phyloP scores from a whole-genome alignment of 2,797 vertebrate species.

The Cottoperca gobio region DNA sequence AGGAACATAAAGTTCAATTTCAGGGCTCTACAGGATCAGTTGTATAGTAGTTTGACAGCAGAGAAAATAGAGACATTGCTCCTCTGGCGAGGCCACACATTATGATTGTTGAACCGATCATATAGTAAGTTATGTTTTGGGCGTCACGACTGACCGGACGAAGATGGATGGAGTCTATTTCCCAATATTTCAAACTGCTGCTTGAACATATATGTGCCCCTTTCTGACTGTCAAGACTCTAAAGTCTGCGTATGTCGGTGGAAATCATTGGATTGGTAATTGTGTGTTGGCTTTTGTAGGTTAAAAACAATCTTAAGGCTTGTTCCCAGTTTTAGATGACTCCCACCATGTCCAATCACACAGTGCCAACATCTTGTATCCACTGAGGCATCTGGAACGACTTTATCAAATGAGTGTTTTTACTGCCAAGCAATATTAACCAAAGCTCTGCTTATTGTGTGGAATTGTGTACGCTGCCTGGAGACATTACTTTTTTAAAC shows the following conservation, averaged over 20 bases:
- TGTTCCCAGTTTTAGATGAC: conserved; percentile 22
- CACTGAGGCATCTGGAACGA: conserved; percentile 64
- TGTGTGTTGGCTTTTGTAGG: too few relatives aligned
- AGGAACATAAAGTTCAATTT: background rate
- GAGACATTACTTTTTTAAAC: conserved; percentile 65
- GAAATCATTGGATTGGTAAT: too few relatives aligned
- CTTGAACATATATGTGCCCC: background rate
- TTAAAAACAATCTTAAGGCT: conserved; percentile 12
- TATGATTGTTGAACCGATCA: background rate
- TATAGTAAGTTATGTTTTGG: background rate
- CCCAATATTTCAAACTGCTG: background rate
- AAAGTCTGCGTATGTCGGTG: background rate
- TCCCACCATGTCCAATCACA: conserved; percentile 28
- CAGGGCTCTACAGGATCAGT: background rate
- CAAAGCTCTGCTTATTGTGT: conserved; percentile 57
- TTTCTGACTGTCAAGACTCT: background rate
- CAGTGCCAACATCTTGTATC: conserved; percentile 26
- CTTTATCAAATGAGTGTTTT: conserved; percentile 66
- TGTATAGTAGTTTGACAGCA: background rate
- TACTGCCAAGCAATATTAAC: conserved; percentile 62
- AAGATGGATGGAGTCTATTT: background rate
- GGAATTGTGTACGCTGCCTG: conserved; percentile 48
- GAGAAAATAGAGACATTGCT: background rate
- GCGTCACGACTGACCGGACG: background rate
- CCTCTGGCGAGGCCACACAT: background rate